Evolutionary conservation across 2,113 vertebrate genomes (phyloP).

Genomic region (Pterocles gutturalis): DNA sequence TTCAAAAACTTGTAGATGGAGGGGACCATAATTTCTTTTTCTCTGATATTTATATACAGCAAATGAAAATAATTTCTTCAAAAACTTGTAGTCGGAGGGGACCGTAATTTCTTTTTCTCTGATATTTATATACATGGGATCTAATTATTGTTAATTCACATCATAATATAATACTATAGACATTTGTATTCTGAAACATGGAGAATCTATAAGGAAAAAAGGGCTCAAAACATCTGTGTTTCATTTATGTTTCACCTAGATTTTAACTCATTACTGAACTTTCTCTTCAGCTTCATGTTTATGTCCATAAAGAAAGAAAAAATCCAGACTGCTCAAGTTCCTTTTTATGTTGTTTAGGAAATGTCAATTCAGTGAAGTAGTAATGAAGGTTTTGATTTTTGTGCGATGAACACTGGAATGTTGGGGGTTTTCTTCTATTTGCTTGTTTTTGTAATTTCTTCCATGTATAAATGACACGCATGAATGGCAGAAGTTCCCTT

Average conservation of each 20-base stretch:
- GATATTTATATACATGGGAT: neutral
- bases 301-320: neutral
- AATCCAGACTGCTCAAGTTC: conserved; percentile 26
- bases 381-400: conserved; percentile 11
- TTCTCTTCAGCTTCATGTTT: neutral
- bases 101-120: neutral
- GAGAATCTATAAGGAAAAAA: neutral
- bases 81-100: neutral
- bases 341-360: conserved; percentile 47
- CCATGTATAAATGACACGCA: conserved; percentile 39
- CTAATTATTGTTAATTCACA: neutral
- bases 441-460: neutral
- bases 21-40: neutral
- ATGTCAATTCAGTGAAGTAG: conserved; percentile 19
- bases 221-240: neutral
- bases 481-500: conserved; percentile 1
- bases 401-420: neutral
- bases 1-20: neutral
- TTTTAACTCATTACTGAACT: neutral
- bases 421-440: neutral
- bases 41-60: neutral
- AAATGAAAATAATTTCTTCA: neutral
- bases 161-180: neutral
- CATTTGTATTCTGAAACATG: neutral
- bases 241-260: neutral